Evolutionary conservation across 1,140 invertebrate species (phyloP).

Genomic region (Euura saliciscinereae): DNA sequence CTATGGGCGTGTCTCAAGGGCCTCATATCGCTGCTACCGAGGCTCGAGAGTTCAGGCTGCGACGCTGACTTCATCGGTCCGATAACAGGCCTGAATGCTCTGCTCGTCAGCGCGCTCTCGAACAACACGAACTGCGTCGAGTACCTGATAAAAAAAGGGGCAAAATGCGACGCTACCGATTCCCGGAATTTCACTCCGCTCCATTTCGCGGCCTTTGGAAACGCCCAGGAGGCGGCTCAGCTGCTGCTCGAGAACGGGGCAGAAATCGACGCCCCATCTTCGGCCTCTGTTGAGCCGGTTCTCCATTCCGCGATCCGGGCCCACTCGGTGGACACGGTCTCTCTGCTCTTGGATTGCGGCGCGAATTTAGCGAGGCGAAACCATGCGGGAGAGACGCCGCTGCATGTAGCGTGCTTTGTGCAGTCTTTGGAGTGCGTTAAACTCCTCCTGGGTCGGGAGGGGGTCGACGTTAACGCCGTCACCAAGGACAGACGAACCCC

Average conservation of each 20-base stretch:
- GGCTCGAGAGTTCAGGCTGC: constrained; percentile 43
- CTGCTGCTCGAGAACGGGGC: constrained; percentile 60
- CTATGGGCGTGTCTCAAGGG: constrained; percentile 53
- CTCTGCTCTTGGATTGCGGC: constrained; percentile 65
- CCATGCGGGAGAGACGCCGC: constrained; percentile 63
- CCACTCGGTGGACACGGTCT: constrained; percentile 62
- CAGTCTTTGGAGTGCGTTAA: constrained; percentile 64
- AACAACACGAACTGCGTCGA: constrained; percentile 46
- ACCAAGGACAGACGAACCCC: constrained; percentile 65
- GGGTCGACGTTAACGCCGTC: constrained; percentile 63
- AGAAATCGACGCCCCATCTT: constrained; percentile 37
- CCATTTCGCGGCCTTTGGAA: constrained; percentile 65
- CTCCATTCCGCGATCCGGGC: constrained; percentile 65
- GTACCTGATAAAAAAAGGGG: constrained; percentile 47
- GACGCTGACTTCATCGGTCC: constrained; percentile 45
- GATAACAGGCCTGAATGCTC: constrained; percentile 46
- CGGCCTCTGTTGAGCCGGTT: constrained; percentile 54
- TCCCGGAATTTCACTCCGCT: constrained; percentile 62
- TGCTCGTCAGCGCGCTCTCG: constrained; percentile 45
- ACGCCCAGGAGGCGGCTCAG: constrained; percentile 59
- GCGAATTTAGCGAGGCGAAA: constrained; percentile 65
- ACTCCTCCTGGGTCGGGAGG: constrained; percentile 59
- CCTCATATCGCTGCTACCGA: constrained; percentile 39
- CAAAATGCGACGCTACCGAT: constrained; percentile 46
- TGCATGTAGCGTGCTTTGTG: constrained; percentile 67